Base-by-base conservation (phyloP, 2,888 invertebrate genomes). In the Melipona bicolor region DNA sequence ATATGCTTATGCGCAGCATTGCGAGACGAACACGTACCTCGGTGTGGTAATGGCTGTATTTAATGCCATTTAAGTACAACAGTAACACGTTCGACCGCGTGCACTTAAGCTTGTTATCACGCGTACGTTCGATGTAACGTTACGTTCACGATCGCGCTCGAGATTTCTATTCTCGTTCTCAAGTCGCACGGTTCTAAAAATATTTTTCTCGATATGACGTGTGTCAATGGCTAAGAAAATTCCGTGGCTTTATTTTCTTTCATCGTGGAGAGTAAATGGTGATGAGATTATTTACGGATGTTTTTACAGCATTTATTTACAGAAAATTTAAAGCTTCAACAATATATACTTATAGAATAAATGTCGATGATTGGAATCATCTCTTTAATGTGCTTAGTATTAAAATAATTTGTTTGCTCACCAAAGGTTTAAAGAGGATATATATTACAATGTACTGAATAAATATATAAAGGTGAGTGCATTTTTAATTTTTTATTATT, bases 1-100 rank as follows among this genome's bases (percentile, higher is more conserved):
- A 64, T 75, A 75, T 49, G 64, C 67, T 75, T 78, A 59, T 59
- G 50, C n/a, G 49, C 36, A 54, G 21, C 32, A 64, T 52, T 67
- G 64, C 69, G 64, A 69, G 70, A 75, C 71, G 70, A 56, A 72
- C 74, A 74, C 67, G 84, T 73, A 76, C 79, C 70, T 79, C 73
- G 52, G 73, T 61, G 43, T n/a, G n/a, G n/a, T n/a, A n/a, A n/a
- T n/a, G n/a, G n/a, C 65, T 62, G 73, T 71, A 74, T 80, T 88
- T 88, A 81, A 90, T 82, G 87, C 91, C 88, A 90, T 89, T 91
- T 89, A 84, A 88, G 90, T 88, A 89, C 88, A 89, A 89, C 77
- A 85, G 72, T 72, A 67, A 81, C 77, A 49, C 61, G 80, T 81
- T 68, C 72, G 65, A 64, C 61, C 82, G 54, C 49, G 56, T 74